Conservation (phyloP, 1,140 invertebrate species). For the Bombus confusus region DNA sequence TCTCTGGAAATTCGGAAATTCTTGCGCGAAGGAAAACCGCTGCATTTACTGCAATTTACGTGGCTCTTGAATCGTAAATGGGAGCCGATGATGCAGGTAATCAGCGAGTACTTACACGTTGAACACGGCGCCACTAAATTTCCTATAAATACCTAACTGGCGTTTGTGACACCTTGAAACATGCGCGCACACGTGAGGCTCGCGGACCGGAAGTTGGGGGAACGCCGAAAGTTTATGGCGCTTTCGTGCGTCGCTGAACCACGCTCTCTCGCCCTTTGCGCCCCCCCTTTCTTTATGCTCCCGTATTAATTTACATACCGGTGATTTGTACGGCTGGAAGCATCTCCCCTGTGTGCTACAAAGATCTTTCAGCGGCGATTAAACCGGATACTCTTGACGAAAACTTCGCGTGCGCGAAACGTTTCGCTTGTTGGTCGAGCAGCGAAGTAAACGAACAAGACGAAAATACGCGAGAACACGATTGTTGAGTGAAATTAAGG, state of each 20-base stretch:
- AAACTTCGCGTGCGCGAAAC: not conserved
- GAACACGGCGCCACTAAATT: slow-evolving; percentile 3
- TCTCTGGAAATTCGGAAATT: not conserved
- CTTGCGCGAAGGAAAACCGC: no score
- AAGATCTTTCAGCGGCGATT: slow-evolving; percentile 3
- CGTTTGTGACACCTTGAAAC: slow-evolving; percentile 32
- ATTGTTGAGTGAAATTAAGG: not conserved
- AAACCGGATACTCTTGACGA: not conserved
- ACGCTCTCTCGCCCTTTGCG: not conserved
- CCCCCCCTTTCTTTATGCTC: not conserved
- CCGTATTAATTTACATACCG: slow-evolving; percentile 35
- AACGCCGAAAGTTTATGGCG: slow-evolving; percentile 24
- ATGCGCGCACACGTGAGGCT: slow-evolving; percentile 18
- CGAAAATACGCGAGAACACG: not conserved
- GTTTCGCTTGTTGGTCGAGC: not conserved
- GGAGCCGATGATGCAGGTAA: slow-evolving; percentile 9
- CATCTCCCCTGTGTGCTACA: not conserved
- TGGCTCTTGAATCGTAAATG: not conserved
- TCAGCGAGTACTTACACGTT: not conserved
- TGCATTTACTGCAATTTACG: not conserved
- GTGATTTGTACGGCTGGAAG: not conserved
- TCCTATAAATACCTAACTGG: slow-evolving; percentile 22
- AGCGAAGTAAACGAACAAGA: not conserved
- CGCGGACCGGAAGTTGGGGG: slow-evolving; percentile 18
- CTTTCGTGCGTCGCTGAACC: not conserved